Evolutionary conservation across 2,888 invertebrate genomes (phyloP), one percentile per base, ranked within the genome.

Genomic region (Scaptomyza parva): DNA sequence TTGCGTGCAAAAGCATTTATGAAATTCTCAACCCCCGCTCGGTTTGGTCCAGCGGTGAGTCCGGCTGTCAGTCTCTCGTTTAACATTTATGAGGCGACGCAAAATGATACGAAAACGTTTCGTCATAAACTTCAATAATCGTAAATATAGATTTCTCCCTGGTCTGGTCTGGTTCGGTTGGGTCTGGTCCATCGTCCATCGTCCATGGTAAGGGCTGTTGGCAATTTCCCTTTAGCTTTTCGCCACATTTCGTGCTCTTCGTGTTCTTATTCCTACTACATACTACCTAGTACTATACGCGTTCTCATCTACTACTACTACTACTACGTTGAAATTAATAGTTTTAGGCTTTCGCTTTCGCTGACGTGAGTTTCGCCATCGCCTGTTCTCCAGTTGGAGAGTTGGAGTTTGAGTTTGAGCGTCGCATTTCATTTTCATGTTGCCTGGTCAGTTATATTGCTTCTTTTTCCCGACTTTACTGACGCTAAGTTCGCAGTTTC

Each of bases 81-180:
- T 81, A 76, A 78, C 78, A 78, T 85, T 85, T 86, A 86, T 86
- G 86, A 79, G 85, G 79, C 86, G 86, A 86, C 87, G 81, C 86
- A 86, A 86, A 86, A 86, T 86, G 88, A 88, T 86, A 86, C 86
- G 86, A 86, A 86, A 86, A 87, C 86, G 86, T 88, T 86, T 82
- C 86, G 86, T 89, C 89, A 89, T 89, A 89, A 89, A 89, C 88
- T 89, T 89, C 89, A 89, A 89, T 89, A 89, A 89, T 89, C 89
- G 89, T 89, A 89, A 89, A 89, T 89, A 89, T 89, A 89, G 89
- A 89, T 89, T 89, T 88, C 88, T 84, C 72, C 62, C 68, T 71
- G 61, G 58, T 61, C 76, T 50, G 72, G n/a, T n/a, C n/a, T n/a
- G n/a, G n/a, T n/a, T n/a, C n/a, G n/a, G n/a, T n/a, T n/a, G n/a